A percentile compares a stretch with the other conserved stretches of the same genome.
Evolutionary conservation across 1,140 invertebrate species (phyloP).

Genomic region (Eriosoma lanigerum): DNA sequence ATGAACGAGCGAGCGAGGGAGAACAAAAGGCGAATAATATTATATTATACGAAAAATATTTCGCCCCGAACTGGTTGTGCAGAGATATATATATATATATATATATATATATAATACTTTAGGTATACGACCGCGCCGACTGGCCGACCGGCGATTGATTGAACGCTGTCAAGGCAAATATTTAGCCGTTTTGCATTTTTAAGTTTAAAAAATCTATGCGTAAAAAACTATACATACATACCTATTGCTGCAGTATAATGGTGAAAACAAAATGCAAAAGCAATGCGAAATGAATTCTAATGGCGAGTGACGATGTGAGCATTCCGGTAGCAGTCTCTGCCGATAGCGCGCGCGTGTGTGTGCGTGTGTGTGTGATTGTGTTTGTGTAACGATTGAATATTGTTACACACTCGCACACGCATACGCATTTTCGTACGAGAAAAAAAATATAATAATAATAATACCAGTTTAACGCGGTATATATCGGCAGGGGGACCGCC

Average conservation of each 20-base stretch:
- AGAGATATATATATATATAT: too few relatives aligned
- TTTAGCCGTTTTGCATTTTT: constrained; percentile 49
- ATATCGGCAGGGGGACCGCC: background rate
- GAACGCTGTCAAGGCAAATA: constrained; percentile 47
- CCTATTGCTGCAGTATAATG: background rate
- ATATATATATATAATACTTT: too few relatives aligned
- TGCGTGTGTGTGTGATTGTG: too few relatives aligned
- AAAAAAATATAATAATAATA: background rate
- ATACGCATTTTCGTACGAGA: background rate
- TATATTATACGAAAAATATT: constrained; percentile 26
- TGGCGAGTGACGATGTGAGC: constrained; percentile 6
- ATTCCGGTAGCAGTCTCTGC: constrained; percentile 11
- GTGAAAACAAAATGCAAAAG: constrained; percentile 26
- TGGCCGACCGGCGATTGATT: constrained; percentile 30
- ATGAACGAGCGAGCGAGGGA: background rate
- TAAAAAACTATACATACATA: background rate
- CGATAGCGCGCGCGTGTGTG: background rate
- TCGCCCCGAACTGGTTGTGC: constrained; percentile 36
- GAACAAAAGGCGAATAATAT: constrained; percentile 3
- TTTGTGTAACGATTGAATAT: background rate
- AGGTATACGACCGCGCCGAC: background rate
- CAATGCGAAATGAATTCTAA: constrained; percentile 31
- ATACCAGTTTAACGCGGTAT: constrained; percentile 10
- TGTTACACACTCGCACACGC: background rate
- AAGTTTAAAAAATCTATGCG: background rate